Conservation (phyloP, 2,113 vertebrate genomes). For the Monopterus albus region DNA sequence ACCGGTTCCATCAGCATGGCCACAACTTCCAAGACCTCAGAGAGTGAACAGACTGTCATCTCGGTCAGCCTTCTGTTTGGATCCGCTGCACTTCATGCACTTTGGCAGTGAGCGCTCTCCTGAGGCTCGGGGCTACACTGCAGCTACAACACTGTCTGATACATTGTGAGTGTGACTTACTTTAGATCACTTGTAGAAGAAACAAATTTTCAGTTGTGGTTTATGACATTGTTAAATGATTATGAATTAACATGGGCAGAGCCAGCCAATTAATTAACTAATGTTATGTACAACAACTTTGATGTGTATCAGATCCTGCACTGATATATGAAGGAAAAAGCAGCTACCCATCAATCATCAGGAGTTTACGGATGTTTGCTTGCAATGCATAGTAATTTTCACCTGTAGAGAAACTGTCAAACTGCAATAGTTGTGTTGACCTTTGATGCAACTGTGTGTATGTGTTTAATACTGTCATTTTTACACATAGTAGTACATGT, state of each 20-base stretch:
- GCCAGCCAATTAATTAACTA: too few species aligned
- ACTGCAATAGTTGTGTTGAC: not conserved
- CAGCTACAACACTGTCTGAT: not conserved
- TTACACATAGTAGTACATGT: not conserved
- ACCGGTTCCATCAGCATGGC: too few species aligned
- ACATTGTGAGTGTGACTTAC: too few species aligned
- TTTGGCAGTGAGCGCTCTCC: slow-evolving; percentile 15
- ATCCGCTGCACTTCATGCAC: slow-evolving; percentile 5
- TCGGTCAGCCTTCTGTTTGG: slow-evolving; percentile 28
- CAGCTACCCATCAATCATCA: accelerated
- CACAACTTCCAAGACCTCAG: not conserved
- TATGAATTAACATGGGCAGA: too few species aligned
- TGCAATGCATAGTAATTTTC: not conserved
- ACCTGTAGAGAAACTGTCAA: not conserved
- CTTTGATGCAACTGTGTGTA: not conserved
- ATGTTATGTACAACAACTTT: not conserved
- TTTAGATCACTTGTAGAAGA: too few species aligned
- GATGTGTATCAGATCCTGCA: not conserved
- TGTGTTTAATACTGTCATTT: not conserved
- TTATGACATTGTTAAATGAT: too few species aligned
- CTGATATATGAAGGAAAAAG: not conserved
- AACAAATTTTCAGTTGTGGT: too few species aligned
- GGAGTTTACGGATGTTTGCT: not conserved
- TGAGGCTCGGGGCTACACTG: not conserved
- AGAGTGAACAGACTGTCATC: slow-evolving; percentile 8